Evolutionary conservation across 2,797 vertebrate species (phyloP).

Genomic region (Parauchenoglanis punctatus): DNA sequence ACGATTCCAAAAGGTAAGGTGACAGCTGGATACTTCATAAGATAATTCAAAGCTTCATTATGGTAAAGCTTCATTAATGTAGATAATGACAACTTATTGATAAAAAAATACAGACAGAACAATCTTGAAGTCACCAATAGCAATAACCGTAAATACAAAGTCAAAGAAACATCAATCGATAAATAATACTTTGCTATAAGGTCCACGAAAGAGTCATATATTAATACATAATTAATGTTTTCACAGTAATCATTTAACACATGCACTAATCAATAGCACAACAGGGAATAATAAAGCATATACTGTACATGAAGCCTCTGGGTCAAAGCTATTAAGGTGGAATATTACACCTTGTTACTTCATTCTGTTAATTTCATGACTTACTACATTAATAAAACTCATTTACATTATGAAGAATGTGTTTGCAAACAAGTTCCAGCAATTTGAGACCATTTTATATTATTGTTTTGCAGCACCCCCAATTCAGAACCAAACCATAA

Average conservation of each 20-base stretch:
- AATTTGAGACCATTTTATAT: background rate
- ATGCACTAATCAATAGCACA: background rate
- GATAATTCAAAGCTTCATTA: background rate
- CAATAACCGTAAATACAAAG: background rate
- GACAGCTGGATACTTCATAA: conserved; percentile 11
- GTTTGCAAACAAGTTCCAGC: background rate
- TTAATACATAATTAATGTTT: background rate
- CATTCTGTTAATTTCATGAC: conserved; percentile 1
- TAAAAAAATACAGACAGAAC: background rate
- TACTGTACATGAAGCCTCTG: background rate
- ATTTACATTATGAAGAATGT: background rate
- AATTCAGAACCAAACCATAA: background rate
- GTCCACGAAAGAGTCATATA: background rate
- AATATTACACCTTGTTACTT: background rate
- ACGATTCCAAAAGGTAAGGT: background rate
- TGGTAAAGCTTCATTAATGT: background rate
- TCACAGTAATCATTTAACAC: background rate
- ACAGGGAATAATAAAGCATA: background rate
- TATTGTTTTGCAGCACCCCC: background rate
- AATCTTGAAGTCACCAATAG: background rate
- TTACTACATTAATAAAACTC: background rate
- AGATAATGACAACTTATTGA: background rate
- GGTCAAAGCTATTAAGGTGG: background rate
- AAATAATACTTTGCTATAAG: background rate
- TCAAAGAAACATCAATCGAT: background rate